phyloP scores from a whole-genome alignment of 2,888 invertebrate species.

The Alcis repandata region DNA sequence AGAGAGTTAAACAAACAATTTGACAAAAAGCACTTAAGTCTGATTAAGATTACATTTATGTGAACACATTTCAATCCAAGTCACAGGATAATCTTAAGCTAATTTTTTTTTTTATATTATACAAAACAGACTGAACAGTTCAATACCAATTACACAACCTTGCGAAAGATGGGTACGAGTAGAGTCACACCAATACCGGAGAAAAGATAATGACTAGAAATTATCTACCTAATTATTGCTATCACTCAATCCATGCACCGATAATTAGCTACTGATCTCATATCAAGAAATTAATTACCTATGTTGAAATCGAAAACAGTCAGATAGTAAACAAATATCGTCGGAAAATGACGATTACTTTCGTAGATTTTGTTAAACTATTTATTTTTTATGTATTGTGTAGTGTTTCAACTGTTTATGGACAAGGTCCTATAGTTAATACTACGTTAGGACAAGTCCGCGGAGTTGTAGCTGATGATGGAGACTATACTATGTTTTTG shows the following conservation, averaged over 20 bases:
- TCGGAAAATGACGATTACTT: neutral
- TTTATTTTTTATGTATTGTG: neutral
- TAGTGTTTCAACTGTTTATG: conserved; percentile 63
- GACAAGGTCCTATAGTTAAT: conserved; percentile 37
- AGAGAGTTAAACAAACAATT: no score
- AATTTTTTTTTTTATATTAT: no score
- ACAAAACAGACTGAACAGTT: no score
- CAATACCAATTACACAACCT: no score
- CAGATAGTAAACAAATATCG: neutral
- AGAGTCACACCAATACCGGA: no score
- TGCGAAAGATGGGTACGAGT: no score
- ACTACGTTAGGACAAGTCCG: conserved; percentile 49
- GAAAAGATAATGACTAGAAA: neutral
- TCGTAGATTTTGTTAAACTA: neutral
- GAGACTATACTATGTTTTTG: conserved; percentile 58
- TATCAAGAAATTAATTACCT: neutral
- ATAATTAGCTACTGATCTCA: neutral
- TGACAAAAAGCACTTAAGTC: no score
- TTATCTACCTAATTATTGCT: neutral
- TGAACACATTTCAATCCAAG: no score
- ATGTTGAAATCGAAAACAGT: neutral
- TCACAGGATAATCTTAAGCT: no score
- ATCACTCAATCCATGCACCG: neutral
- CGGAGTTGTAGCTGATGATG: conserved; percentile 53
- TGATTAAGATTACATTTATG: no score